Conservation (phyloP, 2,797 vertebrate genomes). For the Hyperoplus lanceolatus region DNA sequence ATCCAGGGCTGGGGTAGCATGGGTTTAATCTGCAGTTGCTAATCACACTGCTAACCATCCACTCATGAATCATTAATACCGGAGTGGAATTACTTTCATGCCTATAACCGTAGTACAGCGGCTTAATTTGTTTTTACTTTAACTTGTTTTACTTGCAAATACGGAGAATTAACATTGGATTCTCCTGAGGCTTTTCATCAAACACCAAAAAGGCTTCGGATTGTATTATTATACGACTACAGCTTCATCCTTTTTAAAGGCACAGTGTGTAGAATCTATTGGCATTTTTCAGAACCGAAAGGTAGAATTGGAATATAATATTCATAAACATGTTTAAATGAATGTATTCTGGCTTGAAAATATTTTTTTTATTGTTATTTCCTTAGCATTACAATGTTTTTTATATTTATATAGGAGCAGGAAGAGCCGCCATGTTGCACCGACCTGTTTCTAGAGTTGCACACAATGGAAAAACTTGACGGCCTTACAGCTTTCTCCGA, state of each 20-base stretch:
- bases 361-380: too few species aligned
- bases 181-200: conserved; percentile 3
- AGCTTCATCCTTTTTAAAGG: background rate
- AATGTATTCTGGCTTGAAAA: too few species aligned
- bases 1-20: conserved; percentile 25
- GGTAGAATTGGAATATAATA: too few species aligned
- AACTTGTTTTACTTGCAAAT: conserved; percentile 41
- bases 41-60: conserved; percentile 59
- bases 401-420: too few species aligned
- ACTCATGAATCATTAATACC: conserved; percentile 55
- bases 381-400: too few species aligned
- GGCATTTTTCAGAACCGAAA: too few species aligned
- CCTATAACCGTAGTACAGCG: conserved; percentile 46
- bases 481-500: too few species aligned
- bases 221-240: background rate
- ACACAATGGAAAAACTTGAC: too few species aligned
- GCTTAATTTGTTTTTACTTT: conserved; percentile 41
- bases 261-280: too few species aligned
- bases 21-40: conserved; percentile 42
- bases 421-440: too few species aligned
- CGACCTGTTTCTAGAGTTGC: too few species aligned
- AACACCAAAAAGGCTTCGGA: background rate
- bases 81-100: conserved; percentile 51
- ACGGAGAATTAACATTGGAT: conserved; percentile 12
- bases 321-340: too few species aligned